phyloP scores from a whole-genome alignment of 2,888 invertebrate species.

The Geotrupes spiniger region DNA sequence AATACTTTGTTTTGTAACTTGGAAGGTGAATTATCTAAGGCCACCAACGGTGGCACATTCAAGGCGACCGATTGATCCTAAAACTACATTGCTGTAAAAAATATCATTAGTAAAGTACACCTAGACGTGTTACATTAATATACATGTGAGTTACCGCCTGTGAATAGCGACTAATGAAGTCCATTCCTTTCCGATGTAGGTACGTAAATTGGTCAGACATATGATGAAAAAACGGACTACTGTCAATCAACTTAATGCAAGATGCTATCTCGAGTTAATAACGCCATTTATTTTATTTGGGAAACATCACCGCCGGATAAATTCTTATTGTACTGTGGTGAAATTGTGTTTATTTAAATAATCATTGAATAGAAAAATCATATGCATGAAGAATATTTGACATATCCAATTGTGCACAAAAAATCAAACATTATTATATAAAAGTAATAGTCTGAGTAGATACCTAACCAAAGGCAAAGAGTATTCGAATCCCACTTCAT shows the following conservation, averaged over 20 bases:
- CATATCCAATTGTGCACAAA: no score
- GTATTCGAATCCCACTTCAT: no score
- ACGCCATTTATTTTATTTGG: conserved; percentile 11
- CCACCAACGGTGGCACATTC: conserved; percentile 25
- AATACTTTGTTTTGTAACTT: conserved; percentile 23
- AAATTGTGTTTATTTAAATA: no score
- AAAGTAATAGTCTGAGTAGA: no score
- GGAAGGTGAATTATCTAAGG: conserved; percentile 18
- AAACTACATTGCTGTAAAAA: conserved; percentile 19
- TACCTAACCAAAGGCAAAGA: no score
- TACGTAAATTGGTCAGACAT: conserved; percentile 25
- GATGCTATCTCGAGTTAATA: conserved; percentile 15
- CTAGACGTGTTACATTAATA: conserved; percentile 32
- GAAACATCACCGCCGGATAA: no score
- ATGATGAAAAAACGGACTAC: conserved; percentile 23
- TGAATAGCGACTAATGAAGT: conserved; percentile 34
- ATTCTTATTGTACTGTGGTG: no score
- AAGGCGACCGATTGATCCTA: conserved; percentile 19
- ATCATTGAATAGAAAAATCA: no score
- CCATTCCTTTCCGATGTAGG: conserved; percentile 23
- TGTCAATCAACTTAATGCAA: conserved; percentile 25
- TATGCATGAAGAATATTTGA: no score
- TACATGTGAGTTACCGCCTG: conserved; percentile 30
- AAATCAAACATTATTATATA: no score
- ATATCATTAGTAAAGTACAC: conserved; percentile 33